phyloP scores from a whole-genome alignment of 1,140 invertebrate species.

The Panagrolaimus sp. region DNA sequence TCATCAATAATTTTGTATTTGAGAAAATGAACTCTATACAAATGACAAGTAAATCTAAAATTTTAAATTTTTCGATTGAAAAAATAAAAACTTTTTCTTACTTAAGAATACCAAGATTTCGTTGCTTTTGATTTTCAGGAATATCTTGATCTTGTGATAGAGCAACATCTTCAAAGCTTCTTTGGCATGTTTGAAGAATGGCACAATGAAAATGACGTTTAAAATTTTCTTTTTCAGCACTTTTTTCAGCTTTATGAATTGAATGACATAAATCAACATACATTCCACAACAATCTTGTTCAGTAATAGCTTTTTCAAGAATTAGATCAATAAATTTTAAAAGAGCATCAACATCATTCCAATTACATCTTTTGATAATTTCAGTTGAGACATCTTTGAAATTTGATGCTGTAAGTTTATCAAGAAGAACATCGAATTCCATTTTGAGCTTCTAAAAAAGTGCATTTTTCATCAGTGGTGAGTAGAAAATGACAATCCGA shows the following conservation, averaged over 20 bases:
- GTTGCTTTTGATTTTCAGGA: too few species aligned
- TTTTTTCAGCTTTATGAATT: not conserved
- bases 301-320: not conserved
- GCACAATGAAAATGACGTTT: not conserved
- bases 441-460: not conserved
- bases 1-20: not conserved
- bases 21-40: not conserved
- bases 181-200: not conserved
- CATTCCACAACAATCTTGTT: not conserved
- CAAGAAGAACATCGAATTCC: not conserved
- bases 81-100: too few species aligned
- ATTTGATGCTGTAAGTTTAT: constrained; percentile 3
- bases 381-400: not conserved
- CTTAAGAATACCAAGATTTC: too few species aligned
- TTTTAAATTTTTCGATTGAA: too few species aligned
- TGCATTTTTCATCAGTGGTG: too few species aligned
- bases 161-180: not conserved
- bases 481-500: too few species aligned
- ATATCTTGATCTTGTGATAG: too few species aligned
- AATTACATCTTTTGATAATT: not conserved
- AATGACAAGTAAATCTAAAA: not conserved
- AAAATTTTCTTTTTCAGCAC: not conserved
- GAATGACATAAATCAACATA: not conserved
- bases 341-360: not conserved
- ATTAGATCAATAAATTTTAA: not conserved